Evolutionary conservation across 2,888 invertebrate genomes (phyloP).

Genomic region (Escarpia spicata): DNA sequence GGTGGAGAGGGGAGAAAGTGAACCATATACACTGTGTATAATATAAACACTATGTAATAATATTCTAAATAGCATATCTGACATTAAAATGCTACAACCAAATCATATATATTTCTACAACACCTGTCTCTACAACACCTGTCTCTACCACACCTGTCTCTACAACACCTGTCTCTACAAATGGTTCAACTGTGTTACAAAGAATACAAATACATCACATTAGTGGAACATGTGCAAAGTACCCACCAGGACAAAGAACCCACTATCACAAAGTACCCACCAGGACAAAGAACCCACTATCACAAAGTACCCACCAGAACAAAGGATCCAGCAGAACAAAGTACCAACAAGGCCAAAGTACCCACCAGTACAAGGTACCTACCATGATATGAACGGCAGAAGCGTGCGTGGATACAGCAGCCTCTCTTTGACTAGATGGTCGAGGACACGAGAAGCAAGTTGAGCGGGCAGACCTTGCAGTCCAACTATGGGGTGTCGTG

Average conservation of each 20-base stretch:
- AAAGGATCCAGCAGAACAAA: neutral
- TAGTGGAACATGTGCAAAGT: neutral
- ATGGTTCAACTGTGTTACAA: neutral
- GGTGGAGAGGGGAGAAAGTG: too few species aligned
- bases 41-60: too few species aligned
- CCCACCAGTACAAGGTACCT: slow-evolving; percentile 28
- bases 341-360: neutral
- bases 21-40: too few species aligned
- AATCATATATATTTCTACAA: too few species aligned
- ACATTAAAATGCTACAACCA: too few species aligned
- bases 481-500: slow-evolving; percentile 50
- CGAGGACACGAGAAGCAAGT: slow-evolving; percentile 53
- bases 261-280: neutral
- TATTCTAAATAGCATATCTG: too few species aligned
- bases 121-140: too few species aligned
- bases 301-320: neutral
- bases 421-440: slow-evolving; percentile 54
- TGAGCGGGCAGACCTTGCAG: slow-evolving; percentile 54
- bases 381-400: slow-evolving; percentile 60
- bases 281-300: neutral
- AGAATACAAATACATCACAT: neutral
- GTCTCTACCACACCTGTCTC: too few species aligned
- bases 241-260: neutral
- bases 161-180: neutral
- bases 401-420: slow-evolving; percentile 56